Evolutionary conservation across 2,888 invertebrate species (phyloP).

Genomic region (Drosophila mercatorum): DNA sequence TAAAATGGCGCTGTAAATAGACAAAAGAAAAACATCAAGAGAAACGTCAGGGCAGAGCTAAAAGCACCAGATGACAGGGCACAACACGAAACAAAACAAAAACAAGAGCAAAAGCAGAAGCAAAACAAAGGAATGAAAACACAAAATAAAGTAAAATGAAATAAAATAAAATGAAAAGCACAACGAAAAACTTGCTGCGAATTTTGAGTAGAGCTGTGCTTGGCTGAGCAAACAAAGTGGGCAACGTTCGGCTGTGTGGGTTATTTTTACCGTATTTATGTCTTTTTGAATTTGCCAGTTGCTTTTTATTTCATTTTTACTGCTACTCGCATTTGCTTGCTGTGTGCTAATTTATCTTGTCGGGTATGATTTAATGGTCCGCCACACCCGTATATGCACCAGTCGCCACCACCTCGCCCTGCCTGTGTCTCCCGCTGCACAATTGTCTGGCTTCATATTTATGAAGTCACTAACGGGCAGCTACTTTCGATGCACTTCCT

Average conservation of each 20-base stretch:
- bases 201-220: slow-evolving; percentile 44
- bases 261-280: slow-evolving; percentile 30
- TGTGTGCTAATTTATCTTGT: slow-evolving; percentile 70
- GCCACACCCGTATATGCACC: slow-evolving; percentile 34
- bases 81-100: slow-evolving; percentile 29
- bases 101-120: slow-evolving; percentile 35
- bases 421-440: not conserved
- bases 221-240: slow-evolving; percentile 20
- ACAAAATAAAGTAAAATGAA: slow-evolving; percentile 5
- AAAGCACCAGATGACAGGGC: slow-evolving; percentile 43
- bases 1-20: slow-evolving; percentile 71
- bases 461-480: slow-evolving; percentile 51
- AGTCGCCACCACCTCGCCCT: not conserved
- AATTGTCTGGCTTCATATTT: slow-evolving; percentile 39
- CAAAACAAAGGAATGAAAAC: slow-evolving; percentile 17
- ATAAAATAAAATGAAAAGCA: slow-evolving; percentile 9
- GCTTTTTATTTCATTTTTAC: slow-evolving; percentile 16
- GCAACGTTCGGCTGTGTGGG: not conserved
- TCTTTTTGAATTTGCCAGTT: slow-evolving; percentile 39
- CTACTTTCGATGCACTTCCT: slow-evolving; percentile 50
- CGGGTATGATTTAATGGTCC: slow-evolving; percentile 65
- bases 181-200: slow-evolving; percentile 16
- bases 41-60: slow-evolving; percentile 27
- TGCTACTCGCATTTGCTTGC: slow-evolving; percentile 26
- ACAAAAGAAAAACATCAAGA: slow-evolving; percentile 56